Evolutionary conservation across 2,888 invertebrate species (phyloP), one percentile per base, ranked within the genome.

Genomic region (Mimumesa dahlbomi): DNA sequence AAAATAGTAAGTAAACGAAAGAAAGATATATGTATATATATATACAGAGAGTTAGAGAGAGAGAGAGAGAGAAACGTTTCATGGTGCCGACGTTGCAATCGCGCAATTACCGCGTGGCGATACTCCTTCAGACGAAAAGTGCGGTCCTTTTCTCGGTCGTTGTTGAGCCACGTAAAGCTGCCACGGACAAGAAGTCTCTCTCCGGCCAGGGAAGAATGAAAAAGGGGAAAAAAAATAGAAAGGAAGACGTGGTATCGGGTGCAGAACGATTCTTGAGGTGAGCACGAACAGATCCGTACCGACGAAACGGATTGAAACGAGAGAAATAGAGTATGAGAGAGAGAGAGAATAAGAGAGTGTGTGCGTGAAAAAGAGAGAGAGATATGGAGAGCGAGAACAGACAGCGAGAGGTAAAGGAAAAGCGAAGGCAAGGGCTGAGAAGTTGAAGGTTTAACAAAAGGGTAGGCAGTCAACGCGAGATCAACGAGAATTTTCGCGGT

Each of bases 91-190:
- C 71, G 63, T 76, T 63, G 63, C 62, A 58, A 59, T 70, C 54
- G 65, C 58, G 67, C 69, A 57, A 67, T 75, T 73, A 66, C 63
- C 63, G 59, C 82, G 73, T 80, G 87, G 84, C 70, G 76, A 80
- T 68, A 85, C 85, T 84, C 72, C 87, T 84, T 88, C 88, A 69
- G 87, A 87, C 78, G 79, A 83, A 88, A 88, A 85, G 85, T 84
- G 88, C 88, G 88, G 88, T 87, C 87, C 84, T 88, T 87, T 87
- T 86, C 88, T 88, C 85, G 69, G 86, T 85, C 82, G 87, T 87
- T 84, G 85, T 86, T 84, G 81, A 86, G 79, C 81, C 85, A 78
- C 78, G 78, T 59, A 54, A 85, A 73, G 79, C 66, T 69, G 64
- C 58, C 58, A 65, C 52, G 59, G 52, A 67, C 50, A 49, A 46